A percentile compares a stretch with the other conserved stretches of the same genome.
phyloP scores from a whole-genome alignment of 2,888 invertebrate species.

The Acleris cristana region DNA sequence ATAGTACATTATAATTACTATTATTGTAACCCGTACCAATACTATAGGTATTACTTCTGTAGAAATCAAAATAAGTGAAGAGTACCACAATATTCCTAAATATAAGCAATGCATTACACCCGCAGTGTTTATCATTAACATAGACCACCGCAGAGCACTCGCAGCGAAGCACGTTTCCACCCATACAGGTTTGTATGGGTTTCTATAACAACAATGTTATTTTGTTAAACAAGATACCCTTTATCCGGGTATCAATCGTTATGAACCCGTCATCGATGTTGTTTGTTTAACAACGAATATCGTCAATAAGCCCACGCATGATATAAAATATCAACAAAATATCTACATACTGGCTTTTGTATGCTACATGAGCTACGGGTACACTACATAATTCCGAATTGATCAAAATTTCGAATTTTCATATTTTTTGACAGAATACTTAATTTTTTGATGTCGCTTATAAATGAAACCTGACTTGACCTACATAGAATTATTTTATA shows the following conservation, averaged over 20 bases:
- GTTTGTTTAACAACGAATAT: slow-evolving; percentile 50
- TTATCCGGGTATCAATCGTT: slow-evolving; percentile 56
- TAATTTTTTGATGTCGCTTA: too few species aligned
- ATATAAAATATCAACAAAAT: too few species aligned
- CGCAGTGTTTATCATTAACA: slow-evolving; percentile 62
- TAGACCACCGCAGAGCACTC: slow-evolving; percentile 58
- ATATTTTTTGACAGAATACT: too few species aligned
- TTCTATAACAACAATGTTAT: slow-evolving; percentile 63
- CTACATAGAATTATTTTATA: too few species aligned
- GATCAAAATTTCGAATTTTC: too few species aligned
- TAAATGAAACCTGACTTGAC: too few species aligned
- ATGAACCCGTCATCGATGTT: slow-evolving; percentile 40
- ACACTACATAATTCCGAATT: too few species aligned
- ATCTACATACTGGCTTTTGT: slow-evolving; percentile 38
- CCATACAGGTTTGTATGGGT: slow-evolving; percentile 44
- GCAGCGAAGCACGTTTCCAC: slow-evolving; percentile 45
- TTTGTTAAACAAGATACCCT: slow-evolving; percentile 63
- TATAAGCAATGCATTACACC: slow-evolving; percentile 35
- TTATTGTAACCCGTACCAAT: too few species aligned
- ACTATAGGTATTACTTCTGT: background rate
- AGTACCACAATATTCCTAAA: slow-evolving; percentile 26
- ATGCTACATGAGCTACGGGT: too few species aligned
- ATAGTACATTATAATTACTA: too few species aligned
- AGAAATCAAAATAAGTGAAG: slow-evolving; percentile 5
- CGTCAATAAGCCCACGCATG: slow-evolving; percentile 49